A percentile compares a stretch with the other conserved stretches of the same genome.
Evolutionary conservation across 2,113 vertebrate genomes (phyloP).

Genomic region (Trematomus loennbergii): DNA sequence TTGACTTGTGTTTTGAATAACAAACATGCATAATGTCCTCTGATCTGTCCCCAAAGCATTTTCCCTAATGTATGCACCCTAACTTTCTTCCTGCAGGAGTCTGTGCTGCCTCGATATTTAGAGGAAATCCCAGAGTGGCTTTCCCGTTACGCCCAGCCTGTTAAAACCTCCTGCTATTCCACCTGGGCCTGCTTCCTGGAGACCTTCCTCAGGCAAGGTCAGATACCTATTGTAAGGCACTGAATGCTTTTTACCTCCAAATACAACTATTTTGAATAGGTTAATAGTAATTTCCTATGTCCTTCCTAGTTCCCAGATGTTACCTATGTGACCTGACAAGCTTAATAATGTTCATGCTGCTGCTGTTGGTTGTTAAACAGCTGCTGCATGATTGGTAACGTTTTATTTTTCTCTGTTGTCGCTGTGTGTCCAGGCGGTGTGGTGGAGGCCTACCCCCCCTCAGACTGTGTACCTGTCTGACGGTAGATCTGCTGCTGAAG

Average conservation of each 20-base stretch:
- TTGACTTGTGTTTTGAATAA: constrained; percentile 26
- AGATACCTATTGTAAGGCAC: constrained; percentile 45
- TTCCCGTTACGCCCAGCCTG: constrained; percentile 87
- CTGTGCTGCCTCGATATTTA: constrained; percentile 88
- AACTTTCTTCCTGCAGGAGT: constrained; percentile 89
- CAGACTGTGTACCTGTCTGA: constrained; percentile 85
- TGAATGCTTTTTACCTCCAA: constrained; percentile 48
- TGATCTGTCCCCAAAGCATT: constrained; percentile 1
- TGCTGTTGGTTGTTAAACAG: constrained; percentile 46
- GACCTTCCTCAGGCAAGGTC: constrained; percentile 93
- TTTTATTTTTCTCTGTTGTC: constrained; percentile 2
- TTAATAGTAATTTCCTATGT: constrained; percentile 36
- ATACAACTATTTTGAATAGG: constrained; percentile 35
- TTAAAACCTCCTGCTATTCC: constrained; percentile 89
- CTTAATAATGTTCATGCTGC: constrained; percentile 19
- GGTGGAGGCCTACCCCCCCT: constrained; percentile 88
- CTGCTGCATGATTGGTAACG: neutral
- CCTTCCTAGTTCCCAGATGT: constrained; percentile 33
- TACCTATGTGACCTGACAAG: constrained; percentile 38
- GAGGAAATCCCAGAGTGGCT: constrained; percentile 92
- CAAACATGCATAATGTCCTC: constrained; percentile 10
- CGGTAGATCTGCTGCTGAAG: constrained; percentile 91
- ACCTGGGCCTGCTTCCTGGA: constrained; percentile 92
- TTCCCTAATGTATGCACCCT: constrained; percentile 62
- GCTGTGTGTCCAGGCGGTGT: constrained; percentile 85